Percentiles rank a stretch among this genome's conserved stretches.
Evolutionary conservation across 2,888 invertebrate genomes (phyloP).

Genomic region (Megastigmus dorsalis): DNA sequence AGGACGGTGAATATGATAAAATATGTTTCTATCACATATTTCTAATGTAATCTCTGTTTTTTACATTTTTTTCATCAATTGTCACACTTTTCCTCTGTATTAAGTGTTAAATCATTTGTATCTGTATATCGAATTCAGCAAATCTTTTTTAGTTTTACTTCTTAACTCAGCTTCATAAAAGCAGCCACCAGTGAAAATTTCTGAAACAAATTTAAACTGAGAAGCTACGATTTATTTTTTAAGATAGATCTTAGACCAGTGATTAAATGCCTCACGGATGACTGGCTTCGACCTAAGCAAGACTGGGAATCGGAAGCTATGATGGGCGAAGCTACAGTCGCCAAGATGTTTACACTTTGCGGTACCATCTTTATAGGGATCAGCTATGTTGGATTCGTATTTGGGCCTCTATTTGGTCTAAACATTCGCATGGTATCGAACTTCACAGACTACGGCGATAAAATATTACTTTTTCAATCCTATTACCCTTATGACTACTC

Average conservation of each 20-base stretch:
- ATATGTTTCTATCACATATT: too few relatives aligned
- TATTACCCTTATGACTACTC: too few relatives aligned
- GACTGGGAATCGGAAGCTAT: neutral
- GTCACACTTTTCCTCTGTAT: too few relatives aligned
- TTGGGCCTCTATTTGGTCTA: neutral
- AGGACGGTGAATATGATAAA: neutral
- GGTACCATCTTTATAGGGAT: neutral
- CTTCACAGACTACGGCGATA: neutral
- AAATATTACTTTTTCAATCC: neutral
- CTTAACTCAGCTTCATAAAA: too few relatives aligned
- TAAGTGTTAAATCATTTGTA: too few relatives aligned
- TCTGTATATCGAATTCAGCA: too few relatives aligned
- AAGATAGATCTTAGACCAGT: conserved; percentile 12
- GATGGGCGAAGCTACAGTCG: neutral
- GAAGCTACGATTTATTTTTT: neutral
- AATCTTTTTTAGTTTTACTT: too few relatives aligned
- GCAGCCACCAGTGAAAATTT: too few relatives aligned
- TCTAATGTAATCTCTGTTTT: too few relatives aligned
- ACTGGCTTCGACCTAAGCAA: neutral
- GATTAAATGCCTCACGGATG: neutral
- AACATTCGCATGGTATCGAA: neutral
- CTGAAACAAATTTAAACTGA: neutral
- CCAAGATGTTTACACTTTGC: conserved; percentile 3
- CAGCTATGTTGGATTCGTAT: neutral
- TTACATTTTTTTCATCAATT: neutral